phyloP scores from a whole-genome alignment of 1,140 invertebrate genomes.

The Teleopsis dalmanni region DNA sequence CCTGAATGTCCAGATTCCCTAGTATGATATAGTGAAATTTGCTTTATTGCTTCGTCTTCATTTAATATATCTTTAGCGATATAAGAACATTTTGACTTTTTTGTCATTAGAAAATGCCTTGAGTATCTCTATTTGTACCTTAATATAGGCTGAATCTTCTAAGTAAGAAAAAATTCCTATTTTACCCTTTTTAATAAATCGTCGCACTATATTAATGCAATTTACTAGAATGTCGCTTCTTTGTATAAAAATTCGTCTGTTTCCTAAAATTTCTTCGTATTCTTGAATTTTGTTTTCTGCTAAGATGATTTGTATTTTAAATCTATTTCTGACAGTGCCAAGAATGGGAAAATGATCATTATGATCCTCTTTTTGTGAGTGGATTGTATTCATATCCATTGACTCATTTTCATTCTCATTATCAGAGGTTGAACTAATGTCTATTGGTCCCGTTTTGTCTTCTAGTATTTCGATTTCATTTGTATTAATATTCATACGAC shows the following conservation, averaged over 20 bases:
- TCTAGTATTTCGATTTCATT: not conserved
- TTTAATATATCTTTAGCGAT: not conserved
- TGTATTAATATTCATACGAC: not conserved
- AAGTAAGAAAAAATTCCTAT: not conserved
- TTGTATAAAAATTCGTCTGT: conserved; percentile 1
- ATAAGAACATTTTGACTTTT: not conserved
- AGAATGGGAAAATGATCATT: conserved; percentile 2
- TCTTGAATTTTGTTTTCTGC: not conserved
- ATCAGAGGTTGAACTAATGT: not conserved
- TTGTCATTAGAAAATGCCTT: not conserved
- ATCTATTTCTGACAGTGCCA: not conserved
- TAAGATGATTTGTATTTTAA: conserved; percentile 1
- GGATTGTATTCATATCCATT: not conserved
- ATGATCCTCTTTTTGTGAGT: not conserved
- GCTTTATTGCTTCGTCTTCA: conserved; percentile 5
- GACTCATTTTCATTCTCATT: not conserved
- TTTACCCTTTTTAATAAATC: not conserved
- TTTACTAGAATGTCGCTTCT: not conserved
- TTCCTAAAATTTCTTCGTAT: not conserved
- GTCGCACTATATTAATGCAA: not conserved
- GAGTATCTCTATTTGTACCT: not conserved
- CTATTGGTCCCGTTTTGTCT: not conserved
- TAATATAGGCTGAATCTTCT: not conserved
- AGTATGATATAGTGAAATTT: conserved; percentile 15
- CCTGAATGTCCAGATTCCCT: conserved; percentile 11